Conservation (phyloP, 2,797 vertebrate species). For the Acanthurus lineatus region DNA sequence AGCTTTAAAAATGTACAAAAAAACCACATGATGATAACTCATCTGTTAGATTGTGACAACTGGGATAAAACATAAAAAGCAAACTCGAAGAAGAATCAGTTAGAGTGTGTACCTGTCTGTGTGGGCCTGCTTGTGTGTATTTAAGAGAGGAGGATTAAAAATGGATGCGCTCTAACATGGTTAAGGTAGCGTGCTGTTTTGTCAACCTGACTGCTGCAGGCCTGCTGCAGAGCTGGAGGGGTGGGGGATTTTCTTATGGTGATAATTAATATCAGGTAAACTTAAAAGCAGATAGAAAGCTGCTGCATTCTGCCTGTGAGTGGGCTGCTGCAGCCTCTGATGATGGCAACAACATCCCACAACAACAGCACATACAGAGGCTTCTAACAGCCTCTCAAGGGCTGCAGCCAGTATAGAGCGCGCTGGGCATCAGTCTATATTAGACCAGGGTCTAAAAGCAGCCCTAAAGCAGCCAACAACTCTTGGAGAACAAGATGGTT, state of each 20-base stretch:
- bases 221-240: neutral
- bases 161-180: slow-evolving; percentile 67
- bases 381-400: slow-evolving; percentile 29
- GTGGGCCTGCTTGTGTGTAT: slow-evolving; percentile 16
- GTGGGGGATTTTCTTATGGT: slow-evolving; percentile 16
- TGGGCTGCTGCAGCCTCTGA: slow-evolving; percentile 20
- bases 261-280: slow-evolving; percentile 58
- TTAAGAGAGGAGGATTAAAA: slow-evolving; percentile 62
- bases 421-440: slow-evolving; percentile 19
- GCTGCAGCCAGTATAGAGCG: slow-evolving; percentile 12
- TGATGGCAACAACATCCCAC: slow-evolving; percentile 22
- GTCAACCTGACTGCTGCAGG: slow-evolving; percentile 50
- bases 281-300: slow-evolving; percentile 31
- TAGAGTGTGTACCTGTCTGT: slow-evolving; percentile 24
- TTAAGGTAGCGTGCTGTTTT: slow-evolving; percentile 61
- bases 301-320: slow-evolving; percentile 24
- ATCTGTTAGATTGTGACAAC: slow-evolving; percentile 26
- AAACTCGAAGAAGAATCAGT: slow-evolving; percentile 35
- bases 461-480: slow-evolving; percentile 2
- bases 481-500: neutral
- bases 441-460: neutral
- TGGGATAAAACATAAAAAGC: slow-evolving; percentile 58
- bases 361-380: slow-evolving; percentile 26
- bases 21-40: slow-evolving; percentile 11
- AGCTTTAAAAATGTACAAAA: slow-evolving; percentile 8